Percentiles rank a stretch among this genome's conserved stretches.
phyloP scores from a whole-genome alignment of 2,113 vertebrate genomes.

The Aythya baeri region DNA sequence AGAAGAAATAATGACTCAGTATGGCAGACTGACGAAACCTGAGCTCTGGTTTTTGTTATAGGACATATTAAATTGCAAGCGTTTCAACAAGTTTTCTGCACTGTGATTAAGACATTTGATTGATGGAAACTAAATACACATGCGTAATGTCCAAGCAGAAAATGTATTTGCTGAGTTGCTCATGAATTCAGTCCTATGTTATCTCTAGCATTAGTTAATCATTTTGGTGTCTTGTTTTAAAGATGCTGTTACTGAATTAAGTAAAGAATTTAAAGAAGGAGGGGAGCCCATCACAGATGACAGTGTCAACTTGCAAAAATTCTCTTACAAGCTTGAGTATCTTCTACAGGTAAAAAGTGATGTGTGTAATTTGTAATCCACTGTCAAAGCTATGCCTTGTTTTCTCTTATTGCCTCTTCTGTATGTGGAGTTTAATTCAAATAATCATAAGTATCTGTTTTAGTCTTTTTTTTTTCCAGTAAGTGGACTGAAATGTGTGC shows the following conservation, averaged over 20 bases:
- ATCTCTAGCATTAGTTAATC: neutral
- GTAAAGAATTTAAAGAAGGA: conserved; percentile 87
- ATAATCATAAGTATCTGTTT: neutral
- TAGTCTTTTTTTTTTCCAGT: neutral
- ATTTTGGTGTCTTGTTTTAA: conserved; percentile 55
- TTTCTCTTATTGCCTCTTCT: neutral
- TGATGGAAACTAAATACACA: neutral
- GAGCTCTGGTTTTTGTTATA: neutral
- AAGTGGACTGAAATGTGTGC: neutral
- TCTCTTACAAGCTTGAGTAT: conserved; percentile 95
- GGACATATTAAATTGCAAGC: neutral
- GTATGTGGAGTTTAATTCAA: neutral
- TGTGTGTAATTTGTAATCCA: neutral
- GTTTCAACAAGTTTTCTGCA: neutral
- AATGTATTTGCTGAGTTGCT: neutral
- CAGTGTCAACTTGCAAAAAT: conserved; percentile 90
- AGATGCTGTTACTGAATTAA: conserved; percentile 91
- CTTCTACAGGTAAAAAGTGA: conserved; percentile 87
- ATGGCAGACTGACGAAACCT: neutral
- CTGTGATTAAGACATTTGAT: neutral
- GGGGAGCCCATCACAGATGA: conserved; percentile 93
- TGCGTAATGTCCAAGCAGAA: neutral
- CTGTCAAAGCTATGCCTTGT: neutral
- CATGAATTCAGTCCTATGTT: neutral
- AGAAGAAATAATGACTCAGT: neutral